Percentiles rank a stretch among this genome's conserved stretches.
Evolutionary conservation across 2,113 vertebrate species (phyloP).

Genomic region (Sinocyclocheilus anophthalmus): DNA sequence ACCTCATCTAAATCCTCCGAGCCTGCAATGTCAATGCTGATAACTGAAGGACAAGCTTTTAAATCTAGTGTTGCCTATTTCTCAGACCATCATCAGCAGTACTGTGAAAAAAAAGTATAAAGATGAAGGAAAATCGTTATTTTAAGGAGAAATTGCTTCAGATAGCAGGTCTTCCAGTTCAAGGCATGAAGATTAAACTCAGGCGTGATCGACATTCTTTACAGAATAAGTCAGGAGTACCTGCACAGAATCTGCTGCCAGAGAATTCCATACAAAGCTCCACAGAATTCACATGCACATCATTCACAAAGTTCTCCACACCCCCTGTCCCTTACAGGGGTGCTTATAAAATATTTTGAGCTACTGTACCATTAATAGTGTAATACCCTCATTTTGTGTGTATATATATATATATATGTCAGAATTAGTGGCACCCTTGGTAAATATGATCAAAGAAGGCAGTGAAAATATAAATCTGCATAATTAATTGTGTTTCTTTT

Average conservation of each 20-base stretch:
- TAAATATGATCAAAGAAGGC: too few species aligned
- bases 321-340: not conserved
- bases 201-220: not conserved
- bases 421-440: too few species aligned
- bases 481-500: too few species aligned
- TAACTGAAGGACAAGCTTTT: conserved; percentile 47
- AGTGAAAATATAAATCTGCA: too few species aligned
- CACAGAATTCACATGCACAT: not conserved
- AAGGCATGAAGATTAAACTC: conserved; percentile 15
- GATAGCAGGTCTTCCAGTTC: conserved; percentile 14
- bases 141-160: conserved; percentile 11
- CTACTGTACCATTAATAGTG: too few species aligned
- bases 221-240: not conserved
- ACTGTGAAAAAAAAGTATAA: not conserved
- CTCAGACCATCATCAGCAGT: too few species aligned
- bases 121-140: conserved; percentile 6
- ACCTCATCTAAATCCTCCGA: conserved; percentile 48
- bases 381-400: too few species aligned
- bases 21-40: conserved; percentile 39
- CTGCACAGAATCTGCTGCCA: not conserved
- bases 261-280: not conserved
- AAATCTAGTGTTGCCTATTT: conserved; percentile 22
- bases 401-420: too few species aligned
- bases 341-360: not conserved
- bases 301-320: not conserved